A percentile compares a stretch with the other conserved stretches of the same genome.
These are phyloP conservation scores for Mesorhabditis belari DNA, from an alignment of 2,888 invertebrate species.

Conservation along the genomic window DNA sequence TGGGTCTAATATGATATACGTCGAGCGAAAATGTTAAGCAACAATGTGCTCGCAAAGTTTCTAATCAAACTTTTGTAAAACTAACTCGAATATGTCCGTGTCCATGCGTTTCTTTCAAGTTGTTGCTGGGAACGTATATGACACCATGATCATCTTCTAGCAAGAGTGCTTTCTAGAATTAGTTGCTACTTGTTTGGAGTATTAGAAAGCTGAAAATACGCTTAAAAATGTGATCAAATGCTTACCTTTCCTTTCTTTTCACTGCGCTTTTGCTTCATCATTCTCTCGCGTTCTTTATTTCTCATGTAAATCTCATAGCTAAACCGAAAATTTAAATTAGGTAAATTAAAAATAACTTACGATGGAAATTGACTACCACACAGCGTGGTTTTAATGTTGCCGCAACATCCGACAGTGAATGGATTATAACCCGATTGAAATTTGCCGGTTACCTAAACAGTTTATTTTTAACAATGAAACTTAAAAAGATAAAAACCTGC, in stretches of 20 bases:
- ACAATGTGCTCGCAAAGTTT: too few species aligned
- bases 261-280: not conserved
- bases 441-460: constrained; percentile 78
- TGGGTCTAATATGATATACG: too few species aligned
- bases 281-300: not conserved
- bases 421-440: constrained; percentile 98
- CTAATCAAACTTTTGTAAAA: too few species aligned
- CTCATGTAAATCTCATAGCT: not conserved
- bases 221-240: too few species aligned
- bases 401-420: constrained; percentile 87
- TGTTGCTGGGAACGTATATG: not conserved
- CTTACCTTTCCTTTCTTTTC: not conserved
- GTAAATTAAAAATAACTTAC: constrained; percentile 59
- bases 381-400: constrained; percentile 87
- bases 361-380: constrained; percentile 96
- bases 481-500: constrained; percentile 63
- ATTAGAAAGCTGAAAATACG: too few species aligned
- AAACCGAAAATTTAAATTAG: not conserved
- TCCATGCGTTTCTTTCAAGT: not conserved
- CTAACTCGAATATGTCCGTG: not conserved
- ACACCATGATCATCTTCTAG: not conserved
- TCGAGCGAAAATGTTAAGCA: too few species aligned
- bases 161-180: not conserved
- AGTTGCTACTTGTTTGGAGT: not conserved
- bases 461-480: not conserved